phyloP scores from a whole-genome alignment of 2,888 invertebrate species.

The Drosophila tanythrix region DNA sequence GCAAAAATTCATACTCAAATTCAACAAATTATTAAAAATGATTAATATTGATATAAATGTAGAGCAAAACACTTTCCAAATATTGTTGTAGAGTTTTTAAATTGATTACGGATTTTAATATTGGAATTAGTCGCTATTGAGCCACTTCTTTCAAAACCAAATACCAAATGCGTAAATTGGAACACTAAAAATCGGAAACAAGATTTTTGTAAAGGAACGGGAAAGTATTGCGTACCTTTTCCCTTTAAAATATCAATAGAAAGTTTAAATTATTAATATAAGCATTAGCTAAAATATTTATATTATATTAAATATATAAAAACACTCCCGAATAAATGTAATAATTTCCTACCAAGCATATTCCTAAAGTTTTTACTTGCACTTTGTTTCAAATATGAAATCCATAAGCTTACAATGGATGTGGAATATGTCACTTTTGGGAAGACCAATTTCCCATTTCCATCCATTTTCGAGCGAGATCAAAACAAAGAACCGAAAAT shows the following conservation, averaged over 20 bases:
- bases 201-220: not conserved
- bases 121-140: too few species aligned
- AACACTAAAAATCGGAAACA: not conserved
- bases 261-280: not conserved
- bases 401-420: slow-evolving; percentile 4
- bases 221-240: not conserved
- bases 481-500: slow-evolving; percentile 35
- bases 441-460: not conserved
- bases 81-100: not conserved
- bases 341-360: not conserved
- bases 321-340: not conserved
- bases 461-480: slow-evolving; percentile 16
- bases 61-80: not conserved
- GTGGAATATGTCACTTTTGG: slow-evolving; percentile 13
- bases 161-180: not conserved
- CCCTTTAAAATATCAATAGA: not conserved
- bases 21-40: not conserved
- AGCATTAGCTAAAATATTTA: not conserved
- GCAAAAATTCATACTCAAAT: not conserved
- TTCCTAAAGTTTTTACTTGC: not conserved
- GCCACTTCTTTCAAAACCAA: not conserved
- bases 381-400: slow-evolving; percentile 1
- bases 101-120: not conserved
- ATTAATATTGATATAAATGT: not conserved
- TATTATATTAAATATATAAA: not conserved